Percentiles rank a stretch among this genome's conserved stretches.
Conservation (phyloP, 2,888 invertebrate genomes). For the Pyrocoelia pectoralis region DNA sequence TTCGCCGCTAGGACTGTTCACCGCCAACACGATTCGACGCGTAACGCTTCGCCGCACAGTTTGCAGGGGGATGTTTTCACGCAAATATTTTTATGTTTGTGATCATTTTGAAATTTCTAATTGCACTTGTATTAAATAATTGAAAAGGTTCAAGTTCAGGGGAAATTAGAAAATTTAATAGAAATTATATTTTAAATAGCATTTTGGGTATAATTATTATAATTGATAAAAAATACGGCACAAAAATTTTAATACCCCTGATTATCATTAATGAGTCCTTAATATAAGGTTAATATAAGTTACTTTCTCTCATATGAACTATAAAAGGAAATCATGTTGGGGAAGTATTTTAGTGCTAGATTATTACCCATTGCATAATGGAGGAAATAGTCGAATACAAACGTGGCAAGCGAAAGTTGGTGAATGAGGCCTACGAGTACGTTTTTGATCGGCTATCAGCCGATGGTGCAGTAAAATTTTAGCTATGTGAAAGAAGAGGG, state of each 20-base stretch:
- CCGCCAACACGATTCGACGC: neutral
- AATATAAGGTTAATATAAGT: neutral
- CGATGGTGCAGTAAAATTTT: neutral
- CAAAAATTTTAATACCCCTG: conserved; percentile 4
- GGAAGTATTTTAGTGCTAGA: no score
- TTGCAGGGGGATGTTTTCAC: neutral
- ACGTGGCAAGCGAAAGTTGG: conserved; percentile 8
- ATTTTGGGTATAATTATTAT: neutral
- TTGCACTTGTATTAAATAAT: neutral
- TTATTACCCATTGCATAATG: no score
- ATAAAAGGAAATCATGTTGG: neutral
- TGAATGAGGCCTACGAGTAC: conserved; percentile 9
- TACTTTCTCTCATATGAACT: neutral
- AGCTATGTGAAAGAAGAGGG: neutral
- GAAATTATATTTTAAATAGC: neutral
- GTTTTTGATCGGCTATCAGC: conserved; percentile 4
- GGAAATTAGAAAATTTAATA: neutral
- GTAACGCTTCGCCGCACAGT: conserved; percentile 1
- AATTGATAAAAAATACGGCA: neutral
- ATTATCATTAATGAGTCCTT: conserved; percentile 1
- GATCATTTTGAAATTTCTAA: neutral
- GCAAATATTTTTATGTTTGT: neutral
- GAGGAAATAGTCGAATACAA: neutral
- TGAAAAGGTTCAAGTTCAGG: conserved; percentile 1
- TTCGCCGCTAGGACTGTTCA: no score